These are phyloP conservation scores for Lordiphosa fenestrarum DNA, from an alignment of 2,888 invertebrate genomes.

Conservation along the genomic window DNA sequence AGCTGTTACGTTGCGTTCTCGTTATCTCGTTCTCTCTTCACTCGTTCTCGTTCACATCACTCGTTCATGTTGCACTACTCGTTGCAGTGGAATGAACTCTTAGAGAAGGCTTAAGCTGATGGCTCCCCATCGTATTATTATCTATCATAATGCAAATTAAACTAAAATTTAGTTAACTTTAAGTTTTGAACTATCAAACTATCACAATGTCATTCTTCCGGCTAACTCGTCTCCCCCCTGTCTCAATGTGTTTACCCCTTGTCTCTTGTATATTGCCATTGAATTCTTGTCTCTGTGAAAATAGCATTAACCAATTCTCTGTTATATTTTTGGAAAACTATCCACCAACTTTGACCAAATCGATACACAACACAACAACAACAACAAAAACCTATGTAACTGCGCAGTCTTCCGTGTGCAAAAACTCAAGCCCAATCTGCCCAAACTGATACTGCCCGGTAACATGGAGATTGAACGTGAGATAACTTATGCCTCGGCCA, in stretches of 20 bases:
- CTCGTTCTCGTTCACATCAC: conserved; percentile 26
- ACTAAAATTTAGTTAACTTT: conserved; percentile 10
- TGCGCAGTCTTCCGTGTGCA: conserved; percentile 79
- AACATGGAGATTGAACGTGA: conserved; percentile 75
- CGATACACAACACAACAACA: conserved; percentile 34
- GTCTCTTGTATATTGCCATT: conserved; percentile 68
- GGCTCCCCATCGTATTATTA: conserved; percentile 12
- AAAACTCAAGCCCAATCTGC: conserved; percentile 80
- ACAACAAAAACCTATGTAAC: conserved; percentile 20
- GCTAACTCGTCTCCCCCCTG: conserved; percentile 34
- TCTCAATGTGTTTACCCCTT: conserved; percentile 12
- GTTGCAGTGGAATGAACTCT: conserved; percentile 24
- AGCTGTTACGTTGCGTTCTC: conserved; percentile 43
- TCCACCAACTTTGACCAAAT: conserved; percentile 40
- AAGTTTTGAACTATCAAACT: conserved; percentile 12
- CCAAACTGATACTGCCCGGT: conserved; percentile 79
- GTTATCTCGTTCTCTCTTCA: conserved; percentile 47
- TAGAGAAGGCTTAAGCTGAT: conserved; percentile 9
- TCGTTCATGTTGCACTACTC: conserved; percentile 43
- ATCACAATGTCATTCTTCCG: conserved; percentile 54
- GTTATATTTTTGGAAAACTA: conserved; percentile 50
- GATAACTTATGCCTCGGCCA: conserved; percentile 26
- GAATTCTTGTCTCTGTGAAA: conserved; percentile 31
- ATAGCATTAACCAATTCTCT: conserved; percentile 63
- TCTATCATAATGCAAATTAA: not conserved